Conservation (phyloP, 2,797 vertebrate species). For the Hippopotamyrus pictus region DNA sequence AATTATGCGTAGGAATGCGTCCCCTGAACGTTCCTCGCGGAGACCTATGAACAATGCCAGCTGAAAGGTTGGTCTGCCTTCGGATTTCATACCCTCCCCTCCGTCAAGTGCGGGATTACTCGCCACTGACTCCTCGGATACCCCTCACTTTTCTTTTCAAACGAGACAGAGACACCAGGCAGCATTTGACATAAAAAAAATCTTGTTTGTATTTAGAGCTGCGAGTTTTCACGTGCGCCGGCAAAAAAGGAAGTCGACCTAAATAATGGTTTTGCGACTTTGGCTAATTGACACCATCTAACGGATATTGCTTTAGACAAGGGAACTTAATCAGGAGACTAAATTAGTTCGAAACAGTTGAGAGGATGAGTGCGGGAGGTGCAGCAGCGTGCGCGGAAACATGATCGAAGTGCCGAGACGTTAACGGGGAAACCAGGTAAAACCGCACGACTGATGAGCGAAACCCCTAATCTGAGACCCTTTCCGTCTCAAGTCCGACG, state of each 20-base stretch:
- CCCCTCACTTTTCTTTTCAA: not conserved
- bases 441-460: conserved; percentile 12
- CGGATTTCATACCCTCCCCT: not conserved
- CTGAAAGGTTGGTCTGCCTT: conserved; percentile 24
- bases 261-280: conserved; percentile 46
- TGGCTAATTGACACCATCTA: conserved; percentile 57
- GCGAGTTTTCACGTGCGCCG: conserved; percentile 26
- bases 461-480: conserved; percentile 23
- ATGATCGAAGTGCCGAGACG: not conserved
- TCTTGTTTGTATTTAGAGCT: not conserved
- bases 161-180: not conserved
- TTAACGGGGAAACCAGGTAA: not conserved
- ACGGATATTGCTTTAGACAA: conserved; percentile 38
- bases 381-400: not conserved
- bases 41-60: not conserved
- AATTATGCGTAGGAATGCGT: not conserved
- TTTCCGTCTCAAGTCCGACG: conserved; percentile 11
- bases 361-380: conserved; percentile 29
- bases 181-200: conserved; percentile 23
- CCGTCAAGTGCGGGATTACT: not conserved
- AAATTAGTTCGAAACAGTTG: conserved; percentile 44
- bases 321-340: conserved; percentile 52
- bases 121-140: not conserved
- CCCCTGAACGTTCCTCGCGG: not conserved
- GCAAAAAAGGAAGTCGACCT: conserved; percentile 50